phyloP scores from a whole-genome alignment of 2,797 vertebrate species.

The Sandelia bainsii region DNA sequence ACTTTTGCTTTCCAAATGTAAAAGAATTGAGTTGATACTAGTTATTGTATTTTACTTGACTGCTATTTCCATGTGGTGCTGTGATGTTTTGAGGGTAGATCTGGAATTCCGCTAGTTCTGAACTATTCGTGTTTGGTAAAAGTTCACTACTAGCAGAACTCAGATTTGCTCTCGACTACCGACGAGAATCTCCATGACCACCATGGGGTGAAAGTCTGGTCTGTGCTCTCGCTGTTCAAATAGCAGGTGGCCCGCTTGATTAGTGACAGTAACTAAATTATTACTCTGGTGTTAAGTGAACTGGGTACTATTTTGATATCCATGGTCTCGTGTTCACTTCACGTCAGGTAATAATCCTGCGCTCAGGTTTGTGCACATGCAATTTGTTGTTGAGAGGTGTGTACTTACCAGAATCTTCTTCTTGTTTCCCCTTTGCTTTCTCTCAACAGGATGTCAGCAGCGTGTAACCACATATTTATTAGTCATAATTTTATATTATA shows the following conservation, averaged over 20 bases:
- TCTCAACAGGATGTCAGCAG: neutral
- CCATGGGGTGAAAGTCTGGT: slow-evolving; percentile 5
- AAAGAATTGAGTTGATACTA: neutral
- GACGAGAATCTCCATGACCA: slow-evolving; percentile 41
- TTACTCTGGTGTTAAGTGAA: slow-evolving; percentile 68
- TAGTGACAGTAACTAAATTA: neutral
- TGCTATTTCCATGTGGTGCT: slow-evolving; percentile 31
- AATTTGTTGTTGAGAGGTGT: neutral
- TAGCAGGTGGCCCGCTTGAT: slow-evolving; percentile 16
- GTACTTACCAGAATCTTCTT: slow-evolving; percentile 1
- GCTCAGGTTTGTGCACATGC: neutral
- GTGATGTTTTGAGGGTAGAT: slow-evolving; percentile 78
- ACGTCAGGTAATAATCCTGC: slow-evolving; percentile 64
- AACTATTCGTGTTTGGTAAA: slow-evolving; percentile 83
- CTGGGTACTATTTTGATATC: slow-evolving; percentile 36
- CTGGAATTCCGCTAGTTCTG: slow-evolving; percentile 90
- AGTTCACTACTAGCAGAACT: slow-evolving; percentile 91
- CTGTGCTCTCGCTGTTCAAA: neutral
- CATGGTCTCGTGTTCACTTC: slow-evolving; percentile 59
- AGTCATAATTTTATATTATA: neutral
- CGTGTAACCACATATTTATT: neutral
- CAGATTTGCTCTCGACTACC: slow-evolving; percentile 81
- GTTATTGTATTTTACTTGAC: slow-evolving; percentile 4
- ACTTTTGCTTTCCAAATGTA: neutral
- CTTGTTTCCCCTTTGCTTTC: neutral